A percentile compares a stretch with the other conserved stretches of the same genome.
Evolutionary conservation across 2,113 vertebrate genomes (phyloP).

Genomic region (Dryoscopus gambensis): DNA sequence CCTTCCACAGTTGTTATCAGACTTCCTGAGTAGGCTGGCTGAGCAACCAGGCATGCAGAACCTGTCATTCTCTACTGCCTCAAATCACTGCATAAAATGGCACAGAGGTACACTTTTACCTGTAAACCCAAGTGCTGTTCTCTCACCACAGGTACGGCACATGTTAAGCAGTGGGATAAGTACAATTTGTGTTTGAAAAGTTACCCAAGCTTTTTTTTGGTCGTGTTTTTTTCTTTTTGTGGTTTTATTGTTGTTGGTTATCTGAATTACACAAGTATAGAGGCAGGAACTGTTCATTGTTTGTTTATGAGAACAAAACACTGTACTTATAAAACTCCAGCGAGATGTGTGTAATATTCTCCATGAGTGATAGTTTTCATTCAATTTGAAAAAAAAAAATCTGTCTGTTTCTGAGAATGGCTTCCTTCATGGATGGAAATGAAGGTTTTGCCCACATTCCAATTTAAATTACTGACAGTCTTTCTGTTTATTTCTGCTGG

Average conservation of each 20-base stretch:
- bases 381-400: not conserved
- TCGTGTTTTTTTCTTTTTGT: not conserved
- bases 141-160: not conserved
- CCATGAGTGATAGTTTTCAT: not conserved
- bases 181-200: not conserved
- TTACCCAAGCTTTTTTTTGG: not conserved
- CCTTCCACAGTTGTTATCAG: not conserved
- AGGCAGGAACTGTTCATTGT: not conserved
- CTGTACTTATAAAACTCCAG: not conserved
- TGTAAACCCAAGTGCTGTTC: not conserved
- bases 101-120: not conserved
- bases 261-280: not conserved
- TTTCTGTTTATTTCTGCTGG: not conserved
- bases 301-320: slow-evolving; percentile 21
- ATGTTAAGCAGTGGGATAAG: not conserved
- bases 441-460: not conserved
- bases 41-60: not conserved
- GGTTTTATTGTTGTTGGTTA: not conserved
- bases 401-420: not conserved
- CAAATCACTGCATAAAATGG: not conserved
- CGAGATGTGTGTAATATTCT: not conserved
- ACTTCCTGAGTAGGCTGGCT: not conserved
- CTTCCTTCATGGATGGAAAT: not conserved
- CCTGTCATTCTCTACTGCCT: not conserved
- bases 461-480: not conserved